A percentile compares a stretch with the other conserved stretches of the same genome.
These are phyloP conservation scores for Tupiocoris notatus DNA, from an alignment of 2,888 invertebrate species.

Conservation along the genomic window DNA sequence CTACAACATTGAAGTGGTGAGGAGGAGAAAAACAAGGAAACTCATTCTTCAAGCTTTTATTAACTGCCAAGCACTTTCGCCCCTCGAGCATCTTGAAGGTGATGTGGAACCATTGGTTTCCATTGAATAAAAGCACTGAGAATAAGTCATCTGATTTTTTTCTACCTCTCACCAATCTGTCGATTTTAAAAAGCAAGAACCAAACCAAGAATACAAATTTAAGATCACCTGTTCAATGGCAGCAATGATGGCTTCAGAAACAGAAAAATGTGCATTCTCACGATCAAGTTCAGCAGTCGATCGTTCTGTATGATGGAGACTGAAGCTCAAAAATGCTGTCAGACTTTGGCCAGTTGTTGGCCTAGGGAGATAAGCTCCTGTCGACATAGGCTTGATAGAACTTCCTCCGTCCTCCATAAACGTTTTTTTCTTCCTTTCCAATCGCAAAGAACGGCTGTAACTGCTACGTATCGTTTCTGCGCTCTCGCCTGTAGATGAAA, in stretches of 20 bases:
- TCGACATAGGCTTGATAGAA: constrained; percentile 62
- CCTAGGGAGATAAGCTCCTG: constrained; percentile 61
- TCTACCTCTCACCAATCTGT: background rate
- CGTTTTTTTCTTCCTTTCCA: constrained; percentile 55
- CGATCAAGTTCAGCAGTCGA: constrained; percentile 72
- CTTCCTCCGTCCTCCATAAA: constrained; percentile 60
- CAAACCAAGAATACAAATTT: constrained; percentile 4
- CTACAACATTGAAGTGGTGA: no score
- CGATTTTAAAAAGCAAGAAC: background rate
- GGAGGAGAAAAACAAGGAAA: no score
- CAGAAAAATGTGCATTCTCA: constrained; percentile 83
- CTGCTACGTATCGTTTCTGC: constrained; percentile 17
- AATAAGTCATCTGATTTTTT: no score
- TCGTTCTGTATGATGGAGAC: constrained; percentile 63
- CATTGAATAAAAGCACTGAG: no score
- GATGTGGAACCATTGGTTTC: no score
- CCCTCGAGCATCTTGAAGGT: no score
- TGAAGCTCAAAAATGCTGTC: constrained; percentile 69
- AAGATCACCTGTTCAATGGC: constrained; percentile 67
- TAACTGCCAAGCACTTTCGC: no score
- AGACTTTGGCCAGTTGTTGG: constrained; percentile 70
- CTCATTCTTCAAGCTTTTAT: no score
- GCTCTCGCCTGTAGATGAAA: constrained; percentile 12
- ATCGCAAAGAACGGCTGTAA: constrained; percentile 2
- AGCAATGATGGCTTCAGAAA: constrained; percentile 79